Evolutionary conservation across 2,113 vertebrate species (phyloP).

Genomic region (Pontoporia blainvillei): DNA sequence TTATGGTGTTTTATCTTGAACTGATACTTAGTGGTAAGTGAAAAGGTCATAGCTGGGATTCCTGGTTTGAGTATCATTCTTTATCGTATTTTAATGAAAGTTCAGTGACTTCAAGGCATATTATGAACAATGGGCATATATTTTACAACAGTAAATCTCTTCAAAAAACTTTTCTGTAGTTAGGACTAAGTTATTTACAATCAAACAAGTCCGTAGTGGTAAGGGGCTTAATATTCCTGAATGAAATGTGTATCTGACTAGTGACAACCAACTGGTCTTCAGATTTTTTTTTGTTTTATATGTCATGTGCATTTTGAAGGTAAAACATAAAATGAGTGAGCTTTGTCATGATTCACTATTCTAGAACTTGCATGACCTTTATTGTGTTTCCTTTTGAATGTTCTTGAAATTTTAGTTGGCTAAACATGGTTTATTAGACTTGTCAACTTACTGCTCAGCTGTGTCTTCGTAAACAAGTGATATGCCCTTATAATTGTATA

Average conservation of each 20-base stretch:
- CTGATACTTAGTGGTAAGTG: neutral
- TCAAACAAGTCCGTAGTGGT: neutral
- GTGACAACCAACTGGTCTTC: neutral
- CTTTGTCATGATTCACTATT: neutral
- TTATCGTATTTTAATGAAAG: neutral
- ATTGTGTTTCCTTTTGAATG: conserved; percentile 46
- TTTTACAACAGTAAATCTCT: neutral
- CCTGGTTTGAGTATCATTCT: neutral
- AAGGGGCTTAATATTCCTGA: neutral
- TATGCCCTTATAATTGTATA: conserved; percentile 22
- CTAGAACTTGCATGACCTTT: conserved; percentile 40
- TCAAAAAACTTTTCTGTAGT: neutral
- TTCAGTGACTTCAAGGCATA: neutral
- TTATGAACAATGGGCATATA: neutral
- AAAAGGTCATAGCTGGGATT: neutral
- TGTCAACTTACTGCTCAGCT: neutral
- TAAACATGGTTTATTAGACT: neutral
- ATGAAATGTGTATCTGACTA: neutral
- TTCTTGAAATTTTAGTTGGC: conserved; percentile 15
- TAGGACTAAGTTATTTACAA: neutral
- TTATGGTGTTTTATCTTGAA: neutral
- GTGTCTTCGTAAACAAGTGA: conserved; percentile 2
- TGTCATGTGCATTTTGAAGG: neutral
- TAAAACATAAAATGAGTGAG: neutral
- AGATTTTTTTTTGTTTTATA: neutral